Evolutionary conservation across 2,113 vertebrate genomes (phyloP).

Genomic region (Sinocyclocheilus anophthalmus): DNA sequence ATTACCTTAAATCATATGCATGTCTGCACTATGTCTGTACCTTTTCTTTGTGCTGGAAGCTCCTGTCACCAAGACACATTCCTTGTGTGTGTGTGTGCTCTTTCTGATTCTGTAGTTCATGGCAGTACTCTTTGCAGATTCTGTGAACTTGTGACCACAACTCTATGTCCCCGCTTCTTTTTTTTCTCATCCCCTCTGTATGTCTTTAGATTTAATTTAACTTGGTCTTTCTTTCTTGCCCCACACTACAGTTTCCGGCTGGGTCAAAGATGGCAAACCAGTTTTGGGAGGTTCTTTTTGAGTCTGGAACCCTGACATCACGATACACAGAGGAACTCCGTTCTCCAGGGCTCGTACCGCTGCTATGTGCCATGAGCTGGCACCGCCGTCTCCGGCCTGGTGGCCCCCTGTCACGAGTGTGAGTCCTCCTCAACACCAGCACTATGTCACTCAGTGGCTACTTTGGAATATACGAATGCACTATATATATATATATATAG

Average conservation of each 20-base stretch:
- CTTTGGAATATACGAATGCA: not conserved
- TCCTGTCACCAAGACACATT: too few relatives aligned
- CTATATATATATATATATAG: too few relatives aligned
- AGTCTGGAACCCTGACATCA: slow-evolving; percentile 71
- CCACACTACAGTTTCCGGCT: slow-evolving; percentile 71
- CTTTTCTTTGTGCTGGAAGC: too few relatives aligned
- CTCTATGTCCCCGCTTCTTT: not conserved
- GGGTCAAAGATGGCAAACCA: slow-evolving; percentile 76
- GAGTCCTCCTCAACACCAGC: slow-evolving; percentile 54
- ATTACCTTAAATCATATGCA: too few relatives aligned
- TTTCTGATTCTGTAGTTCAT: not conserved
- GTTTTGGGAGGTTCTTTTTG: slow-evolving; percentile 42
- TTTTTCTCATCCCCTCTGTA: not conserved
- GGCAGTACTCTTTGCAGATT: not conserved
- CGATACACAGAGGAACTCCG: slow-evolving; percentile 59
- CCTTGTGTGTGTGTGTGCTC: too few relatives aligned
- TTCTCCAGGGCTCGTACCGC: slow-evolving; percentile 78
- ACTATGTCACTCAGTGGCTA: not conserved
- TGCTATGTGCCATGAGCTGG: slow-evolving; percentile 83
- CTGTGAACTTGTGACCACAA: too few relatives aligned
- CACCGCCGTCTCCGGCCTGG: slow-evolving; percentile 78
- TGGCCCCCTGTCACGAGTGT: slow-evolving; percentile 82
- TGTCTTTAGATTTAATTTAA: not conserved
- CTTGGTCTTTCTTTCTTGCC: not conserved
- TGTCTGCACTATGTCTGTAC: too few relatives aligned